Evolutionary conservation across 1,140 invertebrate genomes (phyloP).

Genomic region (Calosoma granatense): DNA sequence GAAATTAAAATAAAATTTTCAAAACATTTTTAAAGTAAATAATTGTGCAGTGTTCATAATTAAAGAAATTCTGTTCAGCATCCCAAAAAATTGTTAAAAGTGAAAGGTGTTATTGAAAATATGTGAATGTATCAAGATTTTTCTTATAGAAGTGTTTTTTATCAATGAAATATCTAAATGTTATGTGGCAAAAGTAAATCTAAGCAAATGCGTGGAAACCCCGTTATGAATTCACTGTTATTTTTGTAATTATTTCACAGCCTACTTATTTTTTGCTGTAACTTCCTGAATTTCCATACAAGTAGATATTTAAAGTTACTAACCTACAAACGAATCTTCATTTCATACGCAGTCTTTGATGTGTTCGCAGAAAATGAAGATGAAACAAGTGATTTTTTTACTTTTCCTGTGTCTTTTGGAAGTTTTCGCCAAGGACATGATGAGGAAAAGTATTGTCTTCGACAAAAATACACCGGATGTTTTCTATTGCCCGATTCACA

Average conservation of each 20-base stretch:
- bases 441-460: conserved; percentile 71
- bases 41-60: no score
- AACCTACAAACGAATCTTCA: no score
- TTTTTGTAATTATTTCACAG: background rate
- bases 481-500: conserved; percentile 72
- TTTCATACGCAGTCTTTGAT: no score
- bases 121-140: no score
- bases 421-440: conserved; percentile 51
- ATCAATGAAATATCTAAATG: no score
- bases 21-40: background rate
- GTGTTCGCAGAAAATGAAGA: background rate
- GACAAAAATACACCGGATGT: conserved; percentile 75
- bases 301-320: background rate
- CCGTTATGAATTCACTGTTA: no score
- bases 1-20: no score
- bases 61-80: background rate
- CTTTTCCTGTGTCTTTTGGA: background rate
- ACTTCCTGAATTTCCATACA: background rate
- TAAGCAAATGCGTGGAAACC: background rate
- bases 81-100: background rate
- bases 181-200: no score
- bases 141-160: no score
- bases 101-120: background rate
- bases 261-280: background rate
- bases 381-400: background rate